Base-by-base conservation (phyloP, 1,140 invertebrate genomes). In the Pogonognathellus flavescens region DNA sequence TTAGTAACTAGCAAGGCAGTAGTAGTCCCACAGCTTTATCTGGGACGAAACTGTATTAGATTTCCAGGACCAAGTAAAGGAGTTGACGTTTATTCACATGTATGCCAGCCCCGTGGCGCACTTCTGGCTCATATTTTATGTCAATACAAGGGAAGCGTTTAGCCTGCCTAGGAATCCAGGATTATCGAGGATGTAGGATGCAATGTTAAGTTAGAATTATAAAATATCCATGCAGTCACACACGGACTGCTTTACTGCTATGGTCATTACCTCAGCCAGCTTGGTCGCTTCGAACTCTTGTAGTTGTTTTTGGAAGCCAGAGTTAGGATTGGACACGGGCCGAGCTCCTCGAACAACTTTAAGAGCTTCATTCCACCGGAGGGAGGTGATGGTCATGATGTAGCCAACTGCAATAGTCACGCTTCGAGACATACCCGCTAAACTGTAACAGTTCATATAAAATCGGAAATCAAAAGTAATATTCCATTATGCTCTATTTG, bases 361-460 rank as follows among this genome's bases (percentile, higher is more conserved):
- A 60, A 99, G 91, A 0, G 97, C 94, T 89, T 99, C 97, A 89
- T 97, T 95, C 96, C 96, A 98, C 52, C 93, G 94, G n/a, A 98
- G 92, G 87, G 94, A 93, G 11, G 97, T 98, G 53, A 95, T 96
- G 70, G 95, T 96, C 97, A 99, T 98, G 83, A 99, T 95, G 91
- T 98, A 98, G 25, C 97, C 96, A 41, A 98, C 96, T 0, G 96
- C 95, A 25, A 99, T 95, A 0, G 97, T 98, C 52, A 98, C 97
- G 90, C 97, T 98, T 20, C 97, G 93, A 0, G 97, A 98, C 94
- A 99, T 97, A 18, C 98, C 98, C 1, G 97, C 97, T 90, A 99
- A 91, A 91, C 97, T 97, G 90, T 84, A 83, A 50, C 25, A 76
- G 70, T 76, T n/a, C 55, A 84, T 49, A 82, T n/a, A 82, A 50